Evolutionary conservation across 2,113 vertebrate genomes (phyloP), one percentile per base, ranked within the genome.

Genomic region (Plotosus lineatus): DNA sequence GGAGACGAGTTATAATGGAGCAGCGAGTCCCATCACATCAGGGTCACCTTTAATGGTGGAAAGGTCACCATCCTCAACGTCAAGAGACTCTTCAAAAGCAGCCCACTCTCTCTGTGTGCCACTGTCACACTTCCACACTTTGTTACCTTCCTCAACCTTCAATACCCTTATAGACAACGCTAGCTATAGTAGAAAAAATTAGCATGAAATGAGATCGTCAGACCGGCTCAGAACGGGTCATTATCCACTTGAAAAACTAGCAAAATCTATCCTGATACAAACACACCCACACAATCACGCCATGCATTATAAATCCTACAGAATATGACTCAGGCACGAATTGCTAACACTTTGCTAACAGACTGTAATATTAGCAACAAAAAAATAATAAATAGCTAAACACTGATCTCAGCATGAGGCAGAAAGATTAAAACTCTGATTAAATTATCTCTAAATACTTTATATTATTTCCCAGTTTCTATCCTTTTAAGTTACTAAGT

Each of bases 11-110:
- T 3, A 6, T 28, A 31, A 58, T 46, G 55, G 53, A 76, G 55
- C n/a, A 23, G 12, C 8, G 38, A 28, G 74, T 76, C 55, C n/a
- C 26, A 42, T 76, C 74, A 44, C 74, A 60, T 76, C 53, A 76
- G 38, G 53, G 74, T 60, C 55, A 28, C 17, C 14, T 61, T 60
- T 76, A 76, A 76, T 60, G 40, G 38, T 7, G 21, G 33, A 50
- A 42, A 76, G 55, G 55, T 4, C 74, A 31, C 14, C 23, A 19
- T 53, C 50, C 23, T 75, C 23, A 15, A 26, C 73, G 5, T 31
- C 33, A 15, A 42, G 51, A 58, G 23, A 14, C 51, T 75, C 73
- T 55, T 38, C 36, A 69, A 15, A 11, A 40, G 26, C 31, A 11
- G 14, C 6, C 9, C 72, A 7, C 36, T 6, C 4, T 55, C 51